Evolutionary conservation across 1,140 invertebrate genomes (phyloP).

Genomic region (Saccostrea glomerata): DNA sequence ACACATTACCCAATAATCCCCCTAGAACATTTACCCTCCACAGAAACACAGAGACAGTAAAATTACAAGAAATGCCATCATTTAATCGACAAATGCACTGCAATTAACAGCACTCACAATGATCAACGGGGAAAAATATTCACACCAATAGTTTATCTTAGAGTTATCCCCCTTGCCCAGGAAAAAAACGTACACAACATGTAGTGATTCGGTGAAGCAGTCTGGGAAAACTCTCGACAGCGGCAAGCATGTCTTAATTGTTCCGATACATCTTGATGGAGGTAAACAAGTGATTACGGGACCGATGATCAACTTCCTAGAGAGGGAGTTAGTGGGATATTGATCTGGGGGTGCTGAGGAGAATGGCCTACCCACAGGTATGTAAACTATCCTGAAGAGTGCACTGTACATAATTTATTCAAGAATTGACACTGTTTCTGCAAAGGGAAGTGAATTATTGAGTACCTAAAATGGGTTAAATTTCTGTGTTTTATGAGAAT

Average conservation of each 20-base stretch:
- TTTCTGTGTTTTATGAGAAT: slow-evolving; percentile 17
- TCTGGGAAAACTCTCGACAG: background rate
- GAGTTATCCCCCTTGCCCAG: slow-evolving; percentile 10
- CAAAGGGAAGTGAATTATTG: slow-evolving; percentile 13
- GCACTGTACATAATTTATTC: slow-evolving; percentile 16
- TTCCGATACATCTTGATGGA: background rate
- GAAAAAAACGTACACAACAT: background rate
- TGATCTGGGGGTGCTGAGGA: background rate
- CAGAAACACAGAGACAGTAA: background rate
- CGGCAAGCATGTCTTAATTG: background rate
- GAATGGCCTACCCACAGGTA: slow-evolving; percentile 8
- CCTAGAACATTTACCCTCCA: background rate
- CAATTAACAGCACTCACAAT: background rate
- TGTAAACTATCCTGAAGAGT: background rate
- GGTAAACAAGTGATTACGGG: slow-evolving; percentile 12
- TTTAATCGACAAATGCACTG: slow-evolving; percentile 8
- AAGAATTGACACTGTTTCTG: slow-evolving; percentile 7
- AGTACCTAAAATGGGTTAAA: slow-evolving; percentile 32
- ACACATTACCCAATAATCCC: background rate
- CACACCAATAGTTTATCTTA: background rate
- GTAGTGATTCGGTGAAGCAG: background rate
- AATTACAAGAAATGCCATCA: background rate
- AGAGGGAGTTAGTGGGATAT: background rate
- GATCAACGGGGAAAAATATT: background rate
- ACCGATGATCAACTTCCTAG: background rate